Percentiles rank a stretch among this genome's conserved stretches.
These are phyloP conservation scores for Percopsis omiscomaycus DNA, from an alignment of 2,797 vertebrate species.

Conservation along the genomic window DNA sequence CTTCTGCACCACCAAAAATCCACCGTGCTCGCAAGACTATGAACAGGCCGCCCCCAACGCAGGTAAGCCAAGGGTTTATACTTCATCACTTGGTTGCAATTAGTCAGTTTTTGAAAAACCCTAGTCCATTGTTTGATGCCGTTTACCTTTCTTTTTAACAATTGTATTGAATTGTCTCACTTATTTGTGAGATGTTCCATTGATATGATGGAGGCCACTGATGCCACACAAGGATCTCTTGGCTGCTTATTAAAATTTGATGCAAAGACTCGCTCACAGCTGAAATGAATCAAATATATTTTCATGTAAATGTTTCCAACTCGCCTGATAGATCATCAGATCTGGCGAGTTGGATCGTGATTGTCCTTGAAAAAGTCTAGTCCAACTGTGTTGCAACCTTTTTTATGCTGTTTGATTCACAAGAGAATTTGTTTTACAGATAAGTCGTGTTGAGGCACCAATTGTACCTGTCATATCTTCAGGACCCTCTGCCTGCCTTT, in stretches of 20 bases:
- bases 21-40: conserved; percentile 92
- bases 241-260: background rate
- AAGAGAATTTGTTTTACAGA: conserved; percentile 41
- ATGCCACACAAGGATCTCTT: no score
- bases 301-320: no score
- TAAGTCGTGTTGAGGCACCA: conserved; percentile 52
- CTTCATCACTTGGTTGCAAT: background rate
- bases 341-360: no score
- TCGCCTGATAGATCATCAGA: no score
- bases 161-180: no score
- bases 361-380: background rate
- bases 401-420: background rate
- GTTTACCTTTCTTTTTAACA: background rate
- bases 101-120: background rate
- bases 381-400: background rate
- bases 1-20: conserved; percentile 79
- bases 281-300: background rate
- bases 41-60: conserved; percentile 81
- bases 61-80: conserved; percentile 69
- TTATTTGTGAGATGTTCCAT: no score
- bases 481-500: conserved; percentile 44
- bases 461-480: conserved; percentile 42
- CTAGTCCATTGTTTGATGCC: background rate
- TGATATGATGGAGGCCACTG: no score
- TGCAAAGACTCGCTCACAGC: background rate